Evolutionary conservation across 2,888 invertebrate species (phyloP).

Genomic region (Lasioglossum vierecki): DNA sequence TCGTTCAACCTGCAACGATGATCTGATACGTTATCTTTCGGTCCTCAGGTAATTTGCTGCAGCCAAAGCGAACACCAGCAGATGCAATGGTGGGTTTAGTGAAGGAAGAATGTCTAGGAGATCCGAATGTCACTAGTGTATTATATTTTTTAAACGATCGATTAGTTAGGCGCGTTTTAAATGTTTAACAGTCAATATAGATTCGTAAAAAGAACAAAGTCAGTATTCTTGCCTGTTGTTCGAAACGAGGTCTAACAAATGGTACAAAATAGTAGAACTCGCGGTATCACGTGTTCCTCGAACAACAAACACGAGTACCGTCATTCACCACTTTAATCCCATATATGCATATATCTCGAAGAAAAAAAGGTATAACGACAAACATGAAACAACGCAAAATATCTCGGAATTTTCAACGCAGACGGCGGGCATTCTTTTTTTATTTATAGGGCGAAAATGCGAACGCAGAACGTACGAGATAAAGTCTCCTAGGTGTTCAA

Average conservation of each 20-base stretch:
- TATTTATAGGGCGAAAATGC: background rate
- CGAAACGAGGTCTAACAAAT: background rate
- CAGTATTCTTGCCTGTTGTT: conserved; percentile 27
- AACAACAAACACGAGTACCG: conserved; percentile 11
- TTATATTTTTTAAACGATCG: conserved; percentile 46
- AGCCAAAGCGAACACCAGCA: conserved; percentile 82
- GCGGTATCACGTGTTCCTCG: conserved; percentile 10
- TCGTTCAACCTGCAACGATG: background rate
- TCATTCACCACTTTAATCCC: background rate
- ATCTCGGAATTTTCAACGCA: conserved; percentile 16
- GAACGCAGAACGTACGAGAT: conserved; percentile 12
- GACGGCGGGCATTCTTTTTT: conserved; percentile 38
- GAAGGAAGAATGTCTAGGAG: conserved; percentile 68
- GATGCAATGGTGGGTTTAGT: conserved; percentile 72
- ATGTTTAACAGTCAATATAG: background rate
- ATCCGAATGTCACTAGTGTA: conserved; percentile 45
- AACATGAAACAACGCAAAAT: background rate
- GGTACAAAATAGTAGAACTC: conserved; percentile 22
- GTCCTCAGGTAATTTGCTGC: conserved; percentile 80
- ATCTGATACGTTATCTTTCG: background rate
- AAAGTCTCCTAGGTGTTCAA: conserved; percentile 74
- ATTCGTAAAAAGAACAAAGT: conserved; percentile 3
- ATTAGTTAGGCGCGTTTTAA: conserved; percentile 41
- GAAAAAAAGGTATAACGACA: background rate
- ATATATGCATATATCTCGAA: background rate